phyloP scores from a whole-genome alignment of 2,888 invertebrate species.

The Drosophila mercatorum region DNA sequence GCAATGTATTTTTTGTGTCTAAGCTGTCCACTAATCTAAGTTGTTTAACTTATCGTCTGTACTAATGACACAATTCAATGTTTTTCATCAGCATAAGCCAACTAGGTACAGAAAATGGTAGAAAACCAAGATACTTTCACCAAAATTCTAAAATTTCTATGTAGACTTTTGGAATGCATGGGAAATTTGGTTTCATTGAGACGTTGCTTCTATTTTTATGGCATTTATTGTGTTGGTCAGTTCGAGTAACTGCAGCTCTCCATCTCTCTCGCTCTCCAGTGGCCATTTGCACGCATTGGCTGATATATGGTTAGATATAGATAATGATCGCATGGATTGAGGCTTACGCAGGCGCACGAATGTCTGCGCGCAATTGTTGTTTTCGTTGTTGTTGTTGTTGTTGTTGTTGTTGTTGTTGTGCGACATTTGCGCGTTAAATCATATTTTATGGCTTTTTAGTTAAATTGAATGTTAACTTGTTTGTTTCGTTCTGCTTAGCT shows the following conservation, averaged over 20 bases:
- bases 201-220: neutral
- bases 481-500: constrained; percentile 75
- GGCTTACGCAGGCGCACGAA: constrained; percentile 72
- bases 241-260: neutral
- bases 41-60: too few species aligned
- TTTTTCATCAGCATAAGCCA: too few species aligned
- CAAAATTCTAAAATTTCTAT: too few species aligned
- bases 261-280: neutral
- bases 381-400: constrained; percentile 29
- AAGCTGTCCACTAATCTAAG: too few species aligned
- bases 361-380: constrained; percentile 48
- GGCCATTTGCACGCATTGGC: constrained; percentile 1
- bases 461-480: constrained; percentile 80
- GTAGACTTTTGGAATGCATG: neutral
- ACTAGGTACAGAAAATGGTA: too few species aligned
- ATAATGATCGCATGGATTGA: constrained; percentile 52
- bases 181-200: constrained; percentile 1
- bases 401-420: constrained; percentile 37
- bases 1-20: too few species aligned
- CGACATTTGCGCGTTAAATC: constrained; percentile 79
- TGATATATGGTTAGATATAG: constrained; percentile 37
- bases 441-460: constrained; percentile 79
- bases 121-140: neutral
- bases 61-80: too few species aligned
- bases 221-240: constrained; percentile 4